These are phyloP conservation scores for Lithosia quadra DNA, from an alignment of 2,888 invertebrate species.

Conservation along the genomic window DNA sequence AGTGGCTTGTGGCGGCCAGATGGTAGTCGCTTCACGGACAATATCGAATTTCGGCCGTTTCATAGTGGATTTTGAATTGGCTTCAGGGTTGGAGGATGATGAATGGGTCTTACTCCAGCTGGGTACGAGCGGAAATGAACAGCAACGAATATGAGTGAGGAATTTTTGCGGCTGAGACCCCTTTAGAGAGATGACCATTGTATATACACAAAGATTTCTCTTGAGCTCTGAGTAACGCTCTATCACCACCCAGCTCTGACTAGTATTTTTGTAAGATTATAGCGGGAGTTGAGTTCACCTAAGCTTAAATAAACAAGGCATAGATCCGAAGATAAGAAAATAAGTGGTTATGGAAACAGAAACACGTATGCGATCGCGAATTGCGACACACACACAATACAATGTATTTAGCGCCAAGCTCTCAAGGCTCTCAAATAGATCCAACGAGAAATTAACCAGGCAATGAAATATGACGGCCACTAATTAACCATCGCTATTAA, in stretches of 20 bases:
- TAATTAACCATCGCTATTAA: background rate
- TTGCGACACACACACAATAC: background rate
- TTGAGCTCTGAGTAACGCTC: background rate
- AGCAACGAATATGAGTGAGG: background rate
- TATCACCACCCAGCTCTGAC: background rate
- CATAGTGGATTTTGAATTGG: too few relatives aligned
- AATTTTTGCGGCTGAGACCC: background rate
- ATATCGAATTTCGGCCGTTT: background rate
- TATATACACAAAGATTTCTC: too few relatives aligned
- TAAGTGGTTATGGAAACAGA: background rate
- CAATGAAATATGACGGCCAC: background rate
- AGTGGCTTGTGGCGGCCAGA: background rate
- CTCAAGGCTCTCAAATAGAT: background rate
- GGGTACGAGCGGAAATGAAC: background rate
- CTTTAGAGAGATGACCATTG: too few relatives aligned
- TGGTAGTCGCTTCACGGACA: background rate
- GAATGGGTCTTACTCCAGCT: background rate
- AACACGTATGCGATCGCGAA: background rate
- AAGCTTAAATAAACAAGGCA: background rate
- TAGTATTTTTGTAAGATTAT: background rate
- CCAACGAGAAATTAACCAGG: background rate
- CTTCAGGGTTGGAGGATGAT: background rate
- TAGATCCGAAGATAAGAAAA: conserved; percentile 1
- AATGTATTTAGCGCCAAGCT: background rate
- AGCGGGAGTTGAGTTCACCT: background rate